Evolutionary conservation across 2,113 vertebrate species (phyloP).

Genomic region (Albula goreensis): DNA sequence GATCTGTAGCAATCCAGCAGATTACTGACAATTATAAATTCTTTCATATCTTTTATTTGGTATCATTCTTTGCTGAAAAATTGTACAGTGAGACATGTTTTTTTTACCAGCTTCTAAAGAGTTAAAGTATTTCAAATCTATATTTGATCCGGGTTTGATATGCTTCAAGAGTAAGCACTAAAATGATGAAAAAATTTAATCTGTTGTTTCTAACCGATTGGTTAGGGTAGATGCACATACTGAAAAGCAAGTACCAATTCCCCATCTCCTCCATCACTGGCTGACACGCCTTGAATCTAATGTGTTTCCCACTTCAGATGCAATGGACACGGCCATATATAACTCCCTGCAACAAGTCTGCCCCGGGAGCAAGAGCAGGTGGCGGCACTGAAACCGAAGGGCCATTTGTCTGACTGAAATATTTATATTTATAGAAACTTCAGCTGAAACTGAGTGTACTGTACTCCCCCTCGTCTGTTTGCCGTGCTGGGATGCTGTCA

Average conservation of each 20-base stretch:
- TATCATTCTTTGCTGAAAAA: no score
- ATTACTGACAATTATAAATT: no score
- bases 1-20: no score
- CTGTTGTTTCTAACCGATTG: not conserved
- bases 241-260: not conserved
- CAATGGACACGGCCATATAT: not conserved
- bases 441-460: not conserved
- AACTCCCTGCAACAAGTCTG: not conserved
- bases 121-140: not conserved
- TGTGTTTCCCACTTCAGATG: not conserved
- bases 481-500: not conserved
- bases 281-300: not conserved
- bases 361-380: no score
- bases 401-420: not conserved
- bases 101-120: not conserved
- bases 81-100: no score
- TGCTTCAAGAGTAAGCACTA: not conserved
- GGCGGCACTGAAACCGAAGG: no score
- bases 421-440: not conserved
- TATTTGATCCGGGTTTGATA: not conserved
- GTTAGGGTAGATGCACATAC: not conserved
- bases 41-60: no score
- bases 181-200: not conserved
- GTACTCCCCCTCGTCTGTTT: not conserved
- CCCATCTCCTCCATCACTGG: not conserved